Conservation (phyloP, 2,797 vertebrate species). For the Hapalemur alaotrensis region DNA sequence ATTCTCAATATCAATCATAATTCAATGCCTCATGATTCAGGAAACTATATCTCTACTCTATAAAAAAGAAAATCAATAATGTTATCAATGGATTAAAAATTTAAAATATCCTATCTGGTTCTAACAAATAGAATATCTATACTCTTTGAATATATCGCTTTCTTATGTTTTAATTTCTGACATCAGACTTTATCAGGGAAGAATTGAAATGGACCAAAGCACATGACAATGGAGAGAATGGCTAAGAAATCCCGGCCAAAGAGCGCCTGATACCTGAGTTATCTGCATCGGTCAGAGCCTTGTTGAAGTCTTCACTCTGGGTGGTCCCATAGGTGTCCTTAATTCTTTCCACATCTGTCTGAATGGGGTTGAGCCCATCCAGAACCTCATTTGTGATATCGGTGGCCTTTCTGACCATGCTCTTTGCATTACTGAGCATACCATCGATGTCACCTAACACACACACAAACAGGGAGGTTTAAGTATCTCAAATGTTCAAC, state of each 20-base stretch:
- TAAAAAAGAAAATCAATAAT: neutral
- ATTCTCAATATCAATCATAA: slow-evolving; percentile 28
- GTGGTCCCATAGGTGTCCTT: slow-evolving; percentile 78
- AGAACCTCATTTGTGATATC: slow-evolving; percentile 85
- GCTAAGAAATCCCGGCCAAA: neutral
- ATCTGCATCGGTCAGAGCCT: slow-evolving; percentile 89
- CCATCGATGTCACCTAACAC: slow-evolving; percentile 87
- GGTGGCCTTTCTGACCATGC: slow-evolving; percentile 84
- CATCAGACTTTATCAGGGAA: neutral
- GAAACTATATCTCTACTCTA: neutral
- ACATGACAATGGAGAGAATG: neutral
- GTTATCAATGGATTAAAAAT: neutral
- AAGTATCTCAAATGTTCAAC: neutral
- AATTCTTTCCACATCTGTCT: slow-evolving; percentile 88
- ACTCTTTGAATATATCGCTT: neutral
- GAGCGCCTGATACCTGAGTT: slow-evolving; percentile 84
- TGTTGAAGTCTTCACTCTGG: slow-evolving; percentile 84
- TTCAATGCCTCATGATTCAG: neutral
- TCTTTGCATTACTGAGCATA: slow-evolving; percentile 88
- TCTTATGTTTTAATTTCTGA: slow-evolving; percentile 7
- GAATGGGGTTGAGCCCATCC: slow-evolving; percentile 88
- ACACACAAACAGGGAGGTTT: slow-evolving; percentile 21
- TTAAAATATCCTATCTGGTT: neutral
- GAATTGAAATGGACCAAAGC: neutral
- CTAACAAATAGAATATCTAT: neutral